Conservation (phyloP, 2,113 vertebrate species). For the Gymnogyps californianus region DNA sequence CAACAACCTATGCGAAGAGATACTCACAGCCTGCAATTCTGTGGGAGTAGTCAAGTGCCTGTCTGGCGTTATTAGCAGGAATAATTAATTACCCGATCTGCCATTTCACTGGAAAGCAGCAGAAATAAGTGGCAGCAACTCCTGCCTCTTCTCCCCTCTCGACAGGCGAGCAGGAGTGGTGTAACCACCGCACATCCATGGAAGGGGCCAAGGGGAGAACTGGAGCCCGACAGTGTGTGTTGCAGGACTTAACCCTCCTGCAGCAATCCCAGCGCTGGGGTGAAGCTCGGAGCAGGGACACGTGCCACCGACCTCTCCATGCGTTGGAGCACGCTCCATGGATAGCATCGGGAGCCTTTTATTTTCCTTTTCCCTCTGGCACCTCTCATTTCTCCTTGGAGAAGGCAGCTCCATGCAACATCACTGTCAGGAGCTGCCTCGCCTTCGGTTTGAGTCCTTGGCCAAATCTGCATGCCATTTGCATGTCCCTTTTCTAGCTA, state of each 20-base stretch:
- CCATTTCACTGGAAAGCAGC: not conserved
- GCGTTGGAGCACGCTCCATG: not conserved
- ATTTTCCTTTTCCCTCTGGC: not conserved
- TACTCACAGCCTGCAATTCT: not conserved
- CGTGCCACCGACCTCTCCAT: not conserved
- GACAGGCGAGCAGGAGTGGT: not conserved
- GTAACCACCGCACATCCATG: not conserved
- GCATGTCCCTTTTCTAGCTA: not conserved
- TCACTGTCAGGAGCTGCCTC: not conserved
- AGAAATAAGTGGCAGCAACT: not conserved
- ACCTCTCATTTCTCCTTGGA: not conserved
- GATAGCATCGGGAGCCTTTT: not conserved
- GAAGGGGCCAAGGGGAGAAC: not conserved
- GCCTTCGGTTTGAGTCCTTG: not conserved
- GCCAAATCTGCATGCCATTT: not conserved
- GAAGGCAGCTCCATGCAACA: not conserved
- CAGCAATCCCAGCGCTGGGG: not conserved
- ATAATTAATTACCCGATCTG: not conserved
- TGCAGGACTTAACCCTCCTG: not conserved
- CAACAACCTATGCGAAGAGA: not conserved
- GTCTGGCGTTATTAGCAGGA: not conserved
- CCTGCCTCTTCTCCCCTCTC: not conserved
- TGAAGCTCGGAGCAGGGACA: not conserved
- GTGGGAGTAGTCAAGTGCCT: not conserved
- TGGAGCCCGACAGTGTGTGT: rapidly evolving